Percentiles rank a stretch among this genome's conserved stretches.
Evolutionary conservation across 2,888 invertebrate species (phyloP).

Genomic region (Theretra japonica): DNA sequence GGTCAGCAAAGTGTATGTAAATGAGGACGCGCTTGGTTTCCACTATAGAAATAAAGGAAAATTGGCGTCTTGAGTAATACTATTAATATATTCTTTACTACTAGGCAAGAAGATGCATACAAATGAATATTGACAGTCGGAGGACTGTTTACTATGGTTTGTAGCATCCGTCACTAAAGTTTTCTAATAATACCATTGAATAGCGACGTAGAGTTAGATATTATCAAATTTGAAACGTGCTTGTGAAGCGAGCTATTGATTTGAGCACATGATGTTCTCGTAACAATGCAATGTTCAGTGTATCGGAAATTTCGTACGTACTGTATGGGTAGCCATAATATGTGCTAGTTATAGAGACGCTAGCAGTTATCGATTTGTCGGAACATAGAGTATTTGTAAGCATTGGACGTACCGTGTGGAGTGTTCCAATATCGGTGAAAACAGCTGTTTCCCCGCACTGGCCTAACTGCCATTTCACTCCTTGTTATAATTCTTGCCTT

Average conservation of each 20-base stretch:
- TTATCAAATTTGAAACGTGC: constrained; percentile 40
- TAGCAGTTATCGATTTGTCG: constrained; percentile 65
- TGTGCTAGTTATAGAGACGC: constrained; percentile 37
- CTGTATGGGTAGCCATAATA: constrained; percentile 9
- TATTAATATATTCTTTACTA: constrained; percentile 51
- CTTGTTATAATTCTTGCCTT: constrained; percentile 8
- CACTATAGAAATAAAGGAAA: constrained; percentile 68
- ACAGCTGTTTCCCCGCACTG: constrained; percentile 59
- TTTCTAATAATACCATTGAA: background rate
- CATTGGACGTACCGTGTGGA: constrained; percentile 61
- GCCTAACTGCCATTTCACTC: constrained; percentile 54
- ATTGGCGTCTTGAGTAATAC: constrained; percentile 63
- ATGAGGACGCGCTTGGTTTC: constrained; percentile 67
- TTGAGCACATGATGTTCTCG: constrained; percentile 3
- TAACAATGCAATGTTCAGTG: constrained; percentile 20
- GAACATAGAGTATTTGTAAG: constrained; percentile 63
- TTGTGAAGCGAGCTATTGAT: constrained; percentile 37
- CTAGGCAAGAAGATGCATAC: background rate
- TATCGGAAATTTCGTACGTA: constrained; percentile 25
- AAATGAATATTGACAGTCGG: background rate
- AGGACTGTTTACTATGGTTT: background rate
- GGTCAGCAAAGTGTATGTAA: constrained; percentile 82
- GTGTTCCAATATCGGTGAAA: constrained; percentile 61
- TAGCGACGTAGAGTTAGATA: constrained; percentile 30
- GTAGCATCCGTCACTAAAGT: background rate